Base-by-base conservation (phyloP, 2,797 vertebrate genomes). In the Halcyon leucocephala region DNA sequence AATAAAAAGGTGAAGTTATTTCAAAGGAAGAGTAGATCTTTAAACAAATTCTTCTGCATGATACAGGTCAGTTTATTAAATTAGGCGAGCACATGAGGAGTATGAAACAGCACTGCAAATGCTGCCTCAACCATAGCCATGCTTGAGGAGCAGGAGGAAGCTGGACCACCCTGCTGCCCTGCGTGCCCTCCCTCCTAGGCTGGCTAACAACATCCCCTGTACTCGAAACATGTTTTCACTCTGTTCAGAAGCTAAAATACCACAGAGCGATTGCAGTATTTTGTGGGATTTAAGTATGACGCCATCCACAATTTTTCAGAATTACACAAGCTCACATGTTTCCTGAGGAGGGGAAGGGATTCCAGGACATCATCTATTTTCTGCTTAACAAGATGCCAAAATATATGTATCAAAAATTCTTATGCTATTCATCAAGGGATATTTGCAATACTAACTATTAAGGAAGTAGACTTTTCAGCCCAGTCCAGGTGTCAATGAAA, bases 231-330 rank as follows among this genome's bases (percentile, higher is more conserved):
- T 62, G 66, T 88, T 96, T 86, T 88, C 87, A 58, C 60, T 91
- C 82, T 82, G 87, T 65, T 83, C 91, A 88, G 51, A 95, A 90
- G 82, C 79, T 86, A 91, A 91, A 96, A 95, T 86, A 91, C 89
- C 96, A 91, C 95, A 91, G 58, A 91, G 62, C 5, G 12, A 95
- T 79, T 95, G 94, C 93, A 95, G 85, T 39, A 64, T 70, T 96
- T 93, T 95, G 96, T 96, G 91, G 93, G 93, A 96, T 94, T 90
- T 70, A 79, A 95, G 77, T 10, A 95, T 95, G 96, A 97, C 21
- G 4, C 82, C 91, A 96, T 95, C 93, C 70, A 77, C 93, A 89
- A 86, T 91, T 95, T 95, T 93, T 96, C 83, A 95, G 88, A 94
- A 55, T 95, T 91, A 97, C 83, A 92, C 90, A 93, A 92, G 69